Evolutionary conservation across 2,888 invertebrate species (phyloP), one percentile per base, ranked within the genome.

Genomic region (Embidobia sp.): DNA sequence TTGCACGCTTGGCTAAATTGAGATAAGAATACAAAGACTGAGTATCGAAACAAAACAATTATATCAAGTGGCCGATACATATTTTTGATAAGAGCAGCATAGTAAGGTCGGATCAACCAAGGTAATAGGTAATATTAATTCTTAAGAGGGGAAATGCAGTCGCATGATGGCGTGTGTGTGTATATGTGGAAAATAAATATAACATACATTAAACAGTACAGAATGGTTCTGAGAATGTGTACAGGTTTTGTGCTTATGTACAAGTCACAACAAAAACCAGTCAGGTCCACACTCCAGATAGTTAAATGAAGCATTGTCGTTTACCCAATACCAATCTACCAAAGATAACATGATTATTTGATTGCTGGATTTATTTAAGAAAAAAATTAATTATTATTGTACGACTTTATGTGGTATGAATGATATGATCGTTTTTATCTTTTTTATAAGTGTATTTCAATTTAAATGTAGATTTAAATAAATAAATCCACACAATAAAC

Each of bases 281-380:
- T 85, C 85, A 84, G 84, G 83, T 85, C 80, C 85, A 83, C 81
- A 75, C 55, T 79, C 76, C 77, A 79, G 37, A 67, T 51, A 75
- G 78, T 80, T 80, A 79, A 44, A 37, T 66, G 42, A 84, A 84
- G 82, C 83, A 69, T 70, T 53, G 63, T 59, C 44, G 26, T 59
- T 48, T 78, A 59, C 76, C 80, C 78, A 35, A 77, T 79, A 80
- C 81, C 80, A 79, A 44, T 76, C 55, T 76, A 78, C 44, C 16
- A 48, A 48, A 48, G n/a, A 37, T 37, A 31, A 2, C 11, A 8
- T 4, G 22, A 42, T 49, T 26, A 48, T 37, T 48, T 48, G 48
- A 61, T 29, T 29, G 4, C n/a, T 35, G 33, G 22, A 59, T 46
- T 33, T 22, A 8, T n/a, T 22, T 22, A 22, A 22, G 6, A 3